These are phyloP conservation scores for Zophobas atratus DNA, from an alignment of 1,140 invertebrate genomes.

Conservation along the genomic window DNA sequence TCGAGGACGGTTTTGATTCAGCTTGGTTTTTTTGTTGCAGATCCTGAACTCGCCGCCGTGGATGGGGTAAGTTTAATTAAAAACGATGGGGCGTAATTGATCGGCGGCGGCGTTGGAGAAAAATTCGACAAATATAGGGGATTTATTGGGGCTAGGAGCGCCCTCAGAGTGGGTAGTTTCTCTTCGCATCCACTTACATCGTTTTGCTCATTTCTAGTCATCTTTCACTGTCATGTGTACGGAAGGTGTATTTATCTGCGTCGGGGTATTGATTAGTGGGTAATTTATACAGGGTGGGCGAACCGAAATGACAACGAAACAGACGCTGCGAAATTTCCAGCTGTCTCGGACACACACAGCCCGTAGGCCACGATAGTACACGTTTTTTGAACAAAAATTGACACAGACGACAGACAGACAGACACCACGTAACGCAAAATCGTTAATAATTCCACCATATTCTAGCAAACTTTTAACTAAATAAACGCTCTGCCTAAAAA, in stretches of 20 bases:
- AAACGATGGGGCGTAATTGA: conserved; percentile 32
- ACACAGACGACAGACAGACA: too few species aligned
- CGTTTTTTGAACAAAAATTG: too few species aligned
- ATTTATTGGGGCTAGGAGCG: conserved; percentile 47
- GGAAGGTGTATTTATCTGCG: conserved; percentile 56
- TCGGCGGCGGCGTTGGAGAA: conserved; percentile 43
- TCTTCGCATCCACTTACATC: conserved; percentile 58
- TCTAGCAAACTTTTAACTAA: too few species aligned
- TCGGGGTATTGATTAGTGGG: conserved; percentile 57
- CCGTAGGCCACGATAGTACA: too few species aligned
- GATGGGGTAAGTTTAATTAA: conserved; percentile 42
- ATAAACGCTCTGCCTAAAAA: too few species aligned
- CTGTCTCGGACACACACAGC: too few species aligned
- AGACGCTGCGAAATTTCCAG: too few species aligned
- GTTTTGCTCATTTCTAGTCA: conserved; percentile 59
- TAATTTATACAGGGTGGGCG: conserved; percentile 54
- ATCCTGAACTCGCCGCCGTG: neutral
- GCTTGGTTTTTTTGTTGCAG: conserved; percentile 29
- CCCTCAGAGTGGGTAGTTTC: conserved; percentile 51
- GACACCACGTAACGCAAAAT: too few species aligned
- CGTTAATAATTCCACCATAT: too few species aligned
- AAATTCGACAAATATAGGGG: conserved; percentile 47
- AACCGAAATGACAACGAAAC: too few species aligned
- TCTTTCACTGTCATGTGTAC: conserved; percentile 57
- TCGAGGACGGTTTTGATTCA: conserved; percentile 3